Conservation (phyloP, 2,888 invertebrate genomes). For the Mythimna albipuncta region DNA sequence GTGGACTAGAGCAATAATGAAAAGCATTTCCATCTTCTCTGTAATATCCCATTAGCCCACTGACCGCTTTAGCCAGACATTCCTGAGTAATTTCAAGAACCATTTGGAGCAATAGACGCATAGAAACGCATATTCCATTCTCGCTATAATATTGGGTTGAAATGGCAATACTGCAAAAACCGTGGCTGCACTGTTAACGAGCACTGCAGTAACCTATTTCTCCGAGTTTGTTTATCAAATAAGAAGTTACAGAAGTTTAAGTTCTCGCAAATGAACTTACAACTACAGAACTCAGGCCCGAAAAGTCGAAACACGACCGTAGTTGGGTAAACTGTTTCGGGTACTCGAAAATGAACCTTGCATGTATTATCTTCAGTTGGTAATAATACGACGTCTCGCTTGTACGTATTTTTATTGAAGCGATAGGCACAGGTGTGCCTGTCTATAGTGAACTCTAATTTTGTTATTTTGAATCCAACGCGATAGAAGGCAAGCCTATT, state of each 20-base stretch:
- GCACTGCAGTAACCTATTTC: slow-evolving; percentile 62
- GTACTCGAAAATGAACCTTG: background rate
- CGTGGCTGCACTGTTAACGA: slow-evolving; percentile 55
- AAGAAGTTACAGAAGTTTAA: slow-evolving; percentile 36
- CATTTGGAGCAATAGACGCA: background rate
- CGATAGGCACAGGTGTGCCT: background rate
- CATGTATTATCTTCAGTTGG: background rate
- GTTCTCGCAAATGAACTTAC: slow-evolving; percentile 4
- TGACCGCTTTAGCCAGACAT: background rate
- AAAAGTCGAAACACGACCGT: background rate
- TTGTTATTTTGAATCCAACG: too few species aligned
- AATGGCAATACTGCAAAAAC: slow-evolving; percentile 55
- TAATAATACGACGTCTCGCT: too few species aligned
- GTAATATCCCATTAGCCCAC: background rate
- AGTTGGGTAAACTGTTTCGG: background rate
- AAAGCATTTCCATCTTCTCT: background rate
- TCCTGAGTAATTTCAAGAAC: background rate
- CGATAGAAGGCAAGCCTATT: too few species aligned
- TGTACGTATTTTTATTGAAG: background rate
- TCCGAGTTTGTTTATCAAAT: slow-evolving; percentile 42
- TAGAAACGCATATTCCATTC: background rate
- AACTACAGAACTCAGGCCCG: background rate
- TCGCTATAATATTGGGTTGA: slow-evolving; percentile 32
- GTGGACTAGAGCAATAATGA: background rate
- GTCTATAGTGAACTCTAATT: background rate